These are phyloP conservation scores for Tricholauxania praeusta DNA, from an alignment of 2,888 invertebrate genomes.

Conservation along the genomic window DNA sequence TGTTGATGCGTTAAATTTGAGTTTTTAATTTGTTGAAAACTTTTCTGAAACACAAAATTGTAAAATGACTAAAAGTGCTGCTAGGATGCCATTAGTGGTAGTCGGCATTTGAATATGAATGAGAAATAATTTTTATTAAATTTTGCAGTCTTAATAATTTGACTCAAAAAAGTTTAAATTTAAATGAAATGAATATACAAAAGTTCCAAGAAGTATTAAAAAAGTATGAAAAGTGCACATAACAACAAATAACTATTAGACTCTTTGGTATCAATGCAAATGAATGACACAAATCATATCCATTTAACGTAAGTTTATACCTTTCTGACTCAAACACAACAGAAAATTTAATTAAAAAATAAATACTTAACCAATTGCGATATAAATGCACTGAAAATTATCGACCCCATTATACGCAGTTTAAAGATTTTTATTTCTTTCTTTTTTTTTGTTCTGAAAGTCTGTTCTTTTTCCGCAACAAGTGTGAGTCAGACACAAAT, in stretches of 20 bases:
- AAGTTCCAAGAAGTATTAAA: too few species aligned
- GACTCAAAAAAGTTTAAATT: not conserved
- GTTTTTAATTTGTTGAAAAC: slow-evolving; percentile 38
- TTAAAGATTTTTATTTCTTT: slow-evolving; percentile 17
- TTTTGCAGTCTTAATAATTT: not conserved
- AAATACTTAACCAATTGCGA: too few species aligned
- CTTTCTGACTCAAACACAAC: too few species aligned
- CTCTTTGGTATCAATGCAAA: too few species aligned
- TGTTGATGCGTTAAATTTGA: slow-evolving; percentile 41
- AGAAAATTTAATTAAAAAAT: too few species aligned
- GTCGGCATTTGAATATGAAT: not conserved
- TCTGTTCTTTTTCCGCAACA: not conserved
- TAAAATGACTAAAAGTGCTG: not conserved
- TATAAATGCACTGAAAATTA: too few species aligned
- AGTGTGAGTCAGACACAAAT: too few species aligned
- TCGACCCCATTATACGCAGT: not conserved
- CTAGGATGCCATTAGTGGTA: slow-evolving; percentile 3
- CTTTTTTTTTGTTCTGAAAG: not conserved
- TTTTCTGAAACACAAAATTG: not conserved
- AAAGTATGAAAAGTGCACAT: too few species aligned
- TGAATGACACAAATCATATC: too few species aligned
- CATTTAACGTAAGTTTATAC: too few species aligned
- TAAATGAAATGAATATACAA: too few species aligned
- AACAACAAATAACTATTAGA: too few species aligned
- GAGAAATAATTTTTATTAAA: slow-evolving; percentile 3